phyloP scores from a whole-genome alignment of 2,888 invertebrate species.

The Nasonia oneida region DNA sequence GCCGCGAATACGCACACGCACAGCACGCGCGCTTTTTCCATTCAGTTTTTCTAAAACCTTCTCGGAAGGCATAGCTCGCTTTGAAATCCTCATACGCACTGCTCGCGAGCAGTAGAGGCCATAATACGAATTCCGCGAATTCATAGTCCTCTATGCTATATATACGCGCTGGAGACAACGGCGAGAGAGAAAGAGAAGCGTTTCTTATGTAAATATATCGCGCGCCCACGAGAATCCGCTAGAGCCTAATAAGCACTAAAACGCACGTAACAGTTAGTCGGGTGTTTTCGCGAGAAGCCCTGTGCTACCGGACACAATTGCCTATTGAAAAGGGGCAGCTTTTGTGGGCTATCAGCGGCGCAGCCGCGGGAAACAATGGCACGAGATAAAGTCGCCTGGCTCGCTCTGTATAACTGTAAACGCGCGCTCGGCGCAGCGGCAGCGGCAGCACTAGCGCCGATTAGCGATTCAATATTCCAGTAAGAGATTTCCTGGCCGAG shows the following conservation, averaged over 20 bases:
- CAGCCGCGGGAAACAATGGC: constrained; percentile 45
- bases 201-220: constrained; percentile 39
- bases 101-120: not conserved
- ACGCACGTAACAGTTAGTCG: constrained; percentile 38
- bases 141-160: not conserved
- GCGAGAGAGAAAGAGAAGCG: not conserved
- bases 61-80: not conserved
- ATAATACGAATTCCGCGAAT: constrained; percentile 18
- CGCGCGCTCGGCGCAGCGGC: not conserved
- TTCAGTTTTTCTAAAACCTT: not conserved
- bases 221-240: constrained; percentile 1
- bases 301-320: constrained; percentile 45
- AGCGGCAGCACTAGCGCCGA: constrained; percentile 24
- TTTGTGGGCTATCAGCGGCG: constrained; percentile 58
- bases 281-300: not conserved
- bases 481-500: constrained; percentile 29
- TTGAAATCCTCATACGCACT: not conserved
- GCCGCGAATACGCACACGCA: not conserved
- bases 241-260: constrained; percentile 53
- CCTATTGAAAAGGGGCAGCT: constrained; percentile 42
- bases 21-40: not conserved
- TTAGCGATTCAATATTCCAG: constrained; percentile 55
- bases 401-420: not conserved
- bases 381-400: constrained; percentile 46
- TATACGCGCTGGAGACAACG: constrained; percentile 7